Evolutionary conservation across 2,888 invertebrate genomes (phyloP).

Genomic region (Xestia c-nigrum): DNA sequence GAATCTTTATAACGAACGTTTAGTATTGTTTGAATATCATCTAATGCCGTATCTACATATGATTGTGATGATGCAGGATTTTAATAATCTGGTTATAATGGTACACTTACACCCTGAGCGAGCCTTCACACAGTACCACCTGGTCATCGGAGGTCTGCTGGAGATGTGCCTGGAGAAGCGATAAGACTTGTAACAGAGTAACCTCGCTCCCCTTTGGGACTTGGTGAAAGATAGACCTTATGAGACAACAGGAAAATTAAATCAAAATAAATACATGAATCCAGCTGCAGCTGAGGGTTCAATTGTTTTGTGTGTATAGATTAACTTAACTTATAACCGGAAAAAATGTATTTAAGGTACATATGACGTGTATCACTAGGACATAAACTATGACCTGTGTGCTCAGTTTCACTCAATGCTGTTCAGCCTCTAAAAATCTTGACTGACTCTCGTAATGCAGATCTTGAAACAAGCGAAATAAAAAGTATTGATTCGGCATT

Average conservation of each 20-base stretch:
- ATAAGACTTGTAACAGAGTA: slow-evolving; percentile 41
- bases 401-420: too few species aligned
- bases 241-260: not conserved
- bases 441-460: not conserved
- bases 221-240: slow-evolving; percentile 29
- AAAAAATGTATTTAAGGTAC: too few species aligned
- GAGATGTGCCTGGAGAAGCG: slow-evolving; percentile 37
- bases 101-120: slow-evolving; percentile 16
- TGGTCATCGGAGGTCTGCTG: slow-evolving; percentile 38
- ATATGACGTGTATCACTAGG: too few species aligned
- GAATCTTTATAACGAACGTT: too few species aligned
- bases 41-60: not conserved
- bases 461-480: slow-evolving; percentile 1
- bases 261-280: not conserved
- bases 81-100: slow-evolving; percentile 18
- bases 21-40: too few species aligned
- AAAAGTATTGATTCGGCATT: not conserved
- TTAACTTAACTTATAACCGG: too few species aligned
- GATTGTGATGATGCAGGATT: slow-evolving; percentile 10
- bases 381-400: too few species aligned
- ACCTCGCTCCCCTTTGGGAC: slow-evolving; percentile 16
- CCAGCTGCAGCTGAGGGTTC: not conserved
- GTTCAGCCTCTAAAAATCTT: too few species aligned
- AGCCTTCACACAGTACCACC: slow-evolving; percentile 67
- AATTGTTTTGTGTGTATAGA: too few species aligned